These are phyloP conservation scores for Cephalopachus bancanus DNA, from an alignment of 2,797 vertebrate genomes.

Conservation along the genomic window DNA sequence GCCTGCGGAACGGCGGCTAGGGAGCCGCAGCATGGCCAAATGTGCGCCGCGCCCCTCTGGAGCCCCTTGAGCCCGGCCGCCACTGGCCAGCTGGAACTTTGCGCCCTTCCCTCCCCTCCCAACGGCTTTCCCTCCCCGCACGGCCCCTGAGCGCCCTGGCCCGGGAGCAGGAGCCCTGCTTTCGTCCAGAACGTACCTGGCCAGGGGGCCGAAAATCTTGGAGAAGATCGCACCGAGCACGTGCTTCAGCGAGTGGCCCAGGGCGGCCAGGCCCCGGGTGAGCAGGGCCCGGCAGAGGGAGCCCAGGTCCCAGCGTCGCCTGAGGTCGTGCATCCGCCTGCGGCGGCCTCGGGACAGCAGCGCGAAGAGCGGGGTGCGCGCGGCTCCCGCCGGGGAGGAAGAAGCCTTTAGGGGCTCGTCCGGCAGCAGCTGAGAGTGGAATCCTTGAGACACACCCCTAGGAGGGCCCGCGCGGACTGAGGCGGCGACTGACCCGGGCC, in stretches of 20 bases:
- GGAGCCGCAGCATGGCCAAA: slow-evolving; percentile 48
- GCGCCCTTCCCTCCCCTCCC: neutral
- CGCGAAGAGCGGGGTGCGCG: slow-evolving; percentile 72
- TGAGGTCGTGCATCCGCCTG: slow-evolving; percentile 81
- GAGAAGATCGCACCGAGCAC: slow-evolving; percentile 80
- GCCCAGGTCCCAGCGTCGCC: slow-evolving; percentile 84
- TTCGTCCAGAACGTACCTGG: slow-evolving; percentile 74
- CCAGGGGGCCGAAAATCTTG: slow-evolving; percentile 80
- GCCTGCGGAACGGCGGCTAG: neutral
- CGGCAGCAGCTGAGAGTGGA: slow-evolving; percentile 72
- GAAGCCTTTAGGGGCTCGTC: slow-evolving; percentile 78
- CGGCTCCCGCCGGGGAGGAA: slow-evolving; percentile 77
- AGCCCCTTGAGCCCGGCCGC: slow-evolving; percentile 18
- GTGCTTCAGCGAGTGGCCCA: slow-evolving; percentile 82
- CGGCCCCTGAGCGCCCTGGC: neutral
- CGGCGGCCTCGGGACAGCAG: slow-evolving; percentile 79
- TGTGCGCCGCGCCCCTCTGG: neutral
- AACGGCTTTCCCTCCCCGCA: neutral
- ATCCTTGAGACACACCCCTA: slow-evolving; percentile 83
- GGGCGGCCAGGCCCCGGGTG: slow-evolving; percentile 81
- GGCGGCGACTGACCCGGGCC: slow-evolving; percentile 68
- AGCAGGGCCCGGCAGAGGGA: slow-evolving; percentile 83
- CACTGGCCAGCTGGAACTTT: slow-evolving; percentile 70
- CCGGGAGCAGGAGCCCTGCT: neutral
- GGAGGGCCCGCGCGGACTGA: slow-evolving; percentile 76